Evolutionary conservation across 2,888 invertebrate species (phyloP), one percentile per base, ranked within the genome.

Genomic region (Anthrax anthrax): DNA sequence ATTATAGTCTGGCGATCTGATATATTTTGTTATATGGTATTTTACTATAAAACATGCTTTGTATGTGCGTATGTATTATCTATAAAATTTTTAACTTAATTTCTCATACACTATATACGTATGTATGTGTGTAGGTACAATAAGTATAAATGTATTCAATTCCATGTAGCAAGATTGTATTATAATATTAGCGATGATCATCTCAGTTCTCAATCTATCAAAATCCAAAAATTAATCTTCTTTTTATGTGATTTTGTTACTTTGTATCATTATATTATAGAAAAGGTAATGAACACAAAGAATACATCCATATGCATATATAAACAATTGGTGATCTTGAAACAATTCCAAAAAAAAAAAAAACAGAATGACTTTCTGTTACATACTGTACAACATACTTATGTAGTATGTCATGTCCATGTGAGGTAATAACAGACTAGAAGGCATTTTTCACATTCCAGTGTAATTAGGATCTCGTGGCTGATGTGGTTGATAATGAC

Each of bases 401-500:
- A 12, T 5, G 13, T 32, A 12, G 12, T 32, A 12, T 12, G 27
- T n/a, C 43, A 43, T 45, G 40, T 46, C 37, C 39, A 37, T 42
- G 41, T 42, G 32, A 39, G 34, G 38, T 48, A 48, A 48, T 48
- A 46, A 48, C 43, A 48, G 45, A 48, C 48, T 48, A 46, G 48
- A 34, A 48, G 48, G 48, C 42, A 47, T 44, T 46, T 42, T 48
- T 44, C 32, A 45, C 51, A 54, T 54, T 54, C 54, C 54, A 49
- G 17, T 42, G 50, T 54, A 54, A 54, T 54, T 53, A 54, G 53
- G 50, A 54, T 53, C 54, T 54, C 54, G 54, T 54, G 54, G 53
- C 54, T 48, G 40, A 48, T 51, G 50, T 50, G 48, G 39, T 47
- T 50, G 53, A 52, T 54, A 54, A 54, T 54, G 52, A 52, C 52